These are phyloP conservation scores for Anthonomus grandis DNA, from an alignment of 1,140 invertebrate genomes.

Conservation along the genomic window DNA sequence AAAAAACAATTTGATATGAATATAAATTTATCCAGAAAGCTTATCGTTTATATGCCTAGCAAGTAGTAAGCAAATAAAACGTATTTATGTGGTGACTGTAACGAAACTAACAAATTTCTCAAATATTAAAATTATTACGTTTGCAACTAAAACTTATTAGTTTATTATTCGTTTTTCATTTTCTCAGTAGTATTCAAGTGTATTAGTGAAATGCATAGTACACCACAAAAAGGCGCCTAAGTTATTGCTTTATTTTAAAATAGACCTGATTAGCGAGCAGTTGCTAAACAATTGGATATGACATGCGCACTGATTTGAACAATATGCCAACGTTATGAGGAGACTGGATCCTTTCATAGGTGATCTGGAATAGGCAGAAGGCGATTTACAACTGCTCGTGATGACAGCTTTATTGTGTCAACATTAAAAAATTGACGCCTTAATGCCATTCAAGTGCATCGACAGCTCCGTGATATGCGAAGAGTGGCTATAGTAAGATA, in stretches of 20 bases:
- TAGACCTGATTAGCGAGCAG: slow-evolving; percentile 26
- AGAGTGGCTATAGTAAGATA: slow-evolving; percentile 22
- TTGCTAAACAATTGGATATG: slow-evolving; percentile 18
- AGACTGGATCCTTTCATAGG: slow-evolving; percentile 20
- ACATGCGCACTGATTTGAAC: too few relatives aligned
- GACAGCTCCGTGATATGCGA: slow-evolving; percentile 11
- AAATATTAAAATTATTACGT: slow-evolving; percentile 4
- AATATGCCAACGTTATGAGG: slow-evolving; percentile 9
- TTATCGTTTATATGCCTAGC: slow-evolving; percentile 7
- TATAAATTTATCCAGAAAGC: slow-evolving; percentile 2
- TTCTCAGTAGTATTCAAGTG: slow-evolving; percentile 21
- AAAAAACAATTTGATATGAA: too few relatives aligned
- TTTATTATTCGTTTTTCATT: slow-evolving; percentile 10
- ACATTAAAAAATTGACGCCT: slow-evolving; percentile 24
- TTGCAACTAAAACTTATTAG: slow-evolving; percentile 8
- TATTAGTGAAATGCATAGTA: slow-evolving; percentile 25
- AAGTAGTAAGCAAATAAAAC: slow-evolving; percentile 6
- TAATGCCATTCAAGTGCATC: slow-evolving; percentile 23
- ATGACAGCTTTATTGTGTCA: slow-evolving; percentile 27
- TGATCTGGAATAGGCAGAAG: slow-evolving; percentile 17
- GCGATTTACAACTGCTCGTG: slow-evolving; percentile 16
- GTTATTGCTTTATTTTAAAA: slow-evolving; percentile 28
- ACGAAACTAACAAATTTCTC: slow-evolving; percentile 3
- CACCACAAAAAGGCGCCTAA: slow-evolving; percentile 26
- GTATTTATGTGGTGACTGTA: not conserved